phyloP scores from a whole-genome alignment of 1,140 invertebrate species.

The Drosophila fuyamai region DNA sequence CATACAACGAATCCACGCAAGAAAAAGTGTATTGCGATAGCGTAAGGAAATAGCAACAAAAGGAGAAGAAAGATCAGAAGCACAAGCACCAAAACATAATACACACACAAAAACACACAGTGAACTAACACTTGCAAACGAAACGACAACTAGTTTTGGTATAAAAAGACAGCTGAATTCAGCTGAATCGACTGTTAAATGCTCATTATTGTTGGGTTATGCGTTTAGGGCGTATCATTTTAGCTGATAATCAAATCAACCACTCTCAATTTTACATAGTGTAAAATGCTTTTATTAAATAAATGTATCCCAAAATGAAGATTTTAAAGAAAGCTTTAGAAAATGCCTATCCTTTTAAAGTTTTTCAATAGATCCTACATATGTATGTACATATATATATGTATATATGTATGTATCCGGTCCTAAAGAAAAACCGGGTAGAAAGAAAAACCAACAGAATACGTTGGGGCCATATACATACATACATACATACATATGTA shows the following conservation, averaged over 20 bases:
- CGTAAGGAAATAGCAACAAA: conserved; percentile 25
- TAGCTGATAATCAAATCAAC: background rate
- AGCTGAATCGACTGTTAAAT: background rate
- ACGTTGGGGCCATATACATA: conserved; percentile 40
- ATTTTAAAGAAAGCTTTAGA: background rate
- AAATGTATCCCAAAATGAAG: no score
- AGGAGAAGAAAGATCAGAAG: conserved; percentile 37
- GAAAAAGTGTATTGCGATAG: conserved; percentile 18
- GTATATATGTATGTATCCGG: background rate
- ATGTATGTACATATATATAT: no score
- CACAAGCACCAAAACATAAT: conserved; percentile 6
- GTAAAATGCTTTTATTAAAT: background rate
- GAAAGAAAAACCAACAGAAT: conserved; percentile 24
- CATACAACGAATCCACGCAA: conserved; percentile 2
- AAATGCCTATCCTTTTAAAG: background rate
- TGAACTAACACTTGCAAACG: conserved; percentile 1
- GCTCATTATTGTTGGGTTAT: conserved; percentile 1
- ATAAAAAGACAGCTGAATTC: conserved; percentile 1
- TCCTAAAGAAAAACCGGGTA: background rate
- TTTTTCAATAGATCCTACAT: conserved; percentile 8
- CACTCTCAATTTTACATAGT: background rate
- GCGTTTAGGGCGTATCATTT: background rate
- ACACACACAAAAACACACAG: conserved; percentile 1
- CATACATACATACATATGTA: background rate
- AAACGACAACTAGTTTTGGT: conserved; percentile 30